Conservation (phyloP, 2,113 vertebrate genomes). For the Paedocypris sp. region DNA sequence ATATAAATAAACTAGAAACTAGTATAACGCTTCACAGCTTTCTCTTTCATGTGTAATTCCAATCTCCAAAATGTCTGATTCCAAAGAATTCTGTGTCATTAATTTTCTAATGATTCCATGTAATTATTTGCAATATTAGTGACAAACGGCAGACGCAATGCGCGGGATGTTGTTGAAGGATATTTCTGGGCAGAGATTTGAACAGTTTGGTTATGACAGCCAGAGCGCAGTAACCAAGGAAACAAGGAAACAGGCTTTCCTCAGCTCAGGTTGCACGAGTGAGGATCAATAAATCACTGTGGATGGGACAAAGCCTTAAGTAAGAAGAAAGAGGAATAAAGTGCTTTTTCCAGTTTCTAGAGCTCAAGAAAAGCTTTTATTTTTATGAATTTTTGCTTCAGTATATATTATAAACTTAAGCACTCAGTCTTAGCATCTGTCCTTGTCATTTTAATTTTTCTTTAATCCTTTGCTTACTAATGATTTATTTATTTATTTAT, state of each 20-base stretch:
- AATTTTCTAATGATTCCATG: too few species aligned
- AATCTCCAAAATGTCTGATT: too few species aligned
- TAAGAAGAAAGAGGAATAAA: constrained; percentile 9
- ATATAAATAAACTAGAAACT: too few species aligned
- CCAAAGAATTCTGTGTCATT: too few species aligned
- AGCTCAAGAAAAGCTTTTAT: constrained; percentile 8
- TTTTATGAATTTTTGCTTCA: constrained; percentile 7
- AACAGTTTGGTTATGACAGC: constrained; percentile 40
- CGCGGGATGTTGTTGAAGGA: constrained; percentile 29
- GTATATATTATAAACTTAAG: too few species aligned
- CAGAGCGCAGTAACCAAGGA: constrained; percentile 48
- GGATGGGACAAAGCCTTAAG: constrained; percentile 32
- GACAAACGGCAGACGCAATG: constrained; percentile 24
- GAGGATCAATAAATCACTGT: constrained; percentile 42
- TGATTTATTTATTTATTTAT: too few species aligned
- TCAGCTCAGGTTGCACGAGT: constrained; percentile 31
- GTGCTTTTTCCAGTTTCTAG: constrained; percentile 25
- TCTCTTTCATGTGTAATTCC: too few species aligned
- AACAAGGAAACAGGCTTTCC: constrained; percentile 36
- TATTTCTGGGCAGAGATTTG: constrained; percentile 31
- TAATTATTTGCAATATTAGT: constrained; percentile 9
- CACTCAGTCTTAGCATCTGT: too few species aligned
- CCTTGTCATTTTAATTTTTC: too few species aligned
- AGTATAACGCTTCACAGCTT: too few species aligned
- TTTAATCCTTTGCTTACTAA: too few species aligned